phyloP scores from a whole-genome alignment of 64 coral and sea anemone genomes.

The Actinia equina region DNA sequence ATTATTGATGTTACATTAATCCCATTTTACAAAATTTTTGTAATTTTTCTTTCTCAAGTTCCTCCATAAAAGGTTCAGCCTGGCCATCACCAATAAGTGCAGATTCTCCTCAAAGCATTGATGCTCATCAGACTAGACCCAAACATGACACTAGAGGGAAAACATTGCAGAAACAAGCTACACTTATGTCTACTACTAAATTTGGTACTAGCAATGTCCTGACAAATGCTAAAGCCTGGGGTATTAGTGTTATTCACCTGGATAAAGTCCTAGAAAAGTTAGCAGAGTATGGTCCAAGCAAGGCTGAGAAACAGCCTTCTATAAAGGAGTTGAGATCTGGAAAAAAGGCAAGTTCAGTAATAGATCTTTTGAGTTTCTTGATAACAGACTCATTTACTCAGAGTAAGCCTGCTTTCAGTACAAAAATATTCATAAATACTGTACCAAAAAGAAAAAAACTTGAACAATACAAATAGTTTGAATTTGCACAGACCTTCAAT shows the following conservation, averaged over 20 bases:
- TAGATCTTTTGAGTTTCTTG: no score
- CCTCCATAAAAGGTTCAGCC: slow-evolving; percentile 34
- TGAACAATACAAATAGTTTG: no score
- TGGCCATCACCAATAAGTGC: slow-evolving; percentile 57
- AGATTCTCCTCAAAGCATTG: slow-evolving; percentile 64
- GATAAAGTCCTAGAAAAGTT: slow-evolving; percentile 68
- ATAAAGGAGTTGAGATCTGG: slow-evolving; percentile 5
- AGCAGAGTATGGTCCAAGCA: slow-evolving; percentile 37
- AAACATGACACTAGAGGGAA: slow-evolving; percentile 71
- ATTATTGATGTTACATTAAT: no score
- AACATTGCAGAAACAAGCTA: slow-evolving; percentile 63
- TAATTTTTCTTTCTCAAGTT: slow-evolving; percentile 1
- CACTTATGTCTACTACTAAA: slow-evolving; percentile 39
- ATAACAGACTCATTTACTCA: no score
- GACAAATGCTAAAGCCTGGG: slow-evolving; percentile 84
- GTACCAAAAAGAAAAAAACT: no score
- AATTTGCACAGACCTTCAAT: no score
- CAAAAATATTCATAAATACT: no score
- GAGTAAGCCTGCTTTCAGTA: no score
- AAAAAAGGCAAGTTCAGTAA: neutral
- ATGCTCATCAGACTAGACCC: slow-evolving; percentile 22
- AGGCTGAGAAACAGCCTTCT: slow-evolving; percentile 27
- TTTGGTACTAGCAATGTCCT: slow-evolving; percentile 72
- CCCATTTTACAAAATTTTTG: no score
- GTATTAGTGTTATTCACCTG: slow-evolving; percentile 49